Evolutionary conservation across 92 coral and sea anemone species (phyloP), one percentile per base, ranked within the genome.

Genomic region (Palythoa grandis): DNA sequence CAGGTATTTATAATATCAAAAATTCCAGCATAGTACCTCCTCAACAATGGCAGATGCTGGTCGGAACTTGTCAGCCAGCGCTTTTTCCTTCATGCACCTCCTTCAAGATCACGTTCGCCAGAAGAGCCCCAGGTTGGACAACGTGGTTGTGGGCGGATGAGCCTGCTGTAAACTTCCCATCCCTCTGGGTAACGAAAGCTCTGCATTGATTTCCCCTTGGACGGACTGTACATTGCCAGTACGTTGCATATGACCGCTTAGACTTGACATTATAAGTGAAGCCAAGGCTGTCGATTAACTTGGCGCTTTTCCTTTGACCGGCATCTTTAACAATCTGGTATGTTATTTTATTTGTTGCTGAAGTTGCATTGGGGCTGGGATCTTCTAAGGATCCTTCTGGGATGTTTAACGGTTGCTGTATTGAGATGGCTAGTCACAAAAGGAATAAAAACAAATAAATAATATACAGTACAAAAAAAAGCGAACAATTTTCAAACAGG

Each of bases 201-300:
- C 60, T 54, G 60, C 60, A 54, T 54, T 16, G 60, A 54, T 54
- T 54, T 54, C 60, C 17, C 91, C 24, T 75, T 82, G 79, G 88
- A 82, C 40, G 65, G 84, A 87, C 88, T 37, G 93, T 90, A 70
- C 93, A 90, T 52, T 90, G 93, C 91, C 93, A 90, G 87, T 90
- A 90, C 0, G 93, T 90, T 1, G 91, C 90, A 70, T 54, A 90
- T 1, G 90, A 24, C 39, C 92, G 25, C 74, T 53, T 78, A 16
- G 82, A 78, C 12, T 50, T 66, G 22, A 89, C 87, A 60, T 89
- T 89, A 65, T 86, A 89, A 2, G 85, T 17, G 73, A 77, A 86
- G 3, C 92, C 87, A 5, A 63, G 72, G 53, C 92, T 86, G 79
- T 89, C 89, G 11, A 89, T 78, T 17, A 86, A 61, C 29, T 58